Percentiles rank a stretch among this genome's conserved stretches.
These are phyloP conservation scores for Molossus alvarezi DNA, from an alignment of 2,797 vertebrate species.

Conservation along the genomic window DNA sequence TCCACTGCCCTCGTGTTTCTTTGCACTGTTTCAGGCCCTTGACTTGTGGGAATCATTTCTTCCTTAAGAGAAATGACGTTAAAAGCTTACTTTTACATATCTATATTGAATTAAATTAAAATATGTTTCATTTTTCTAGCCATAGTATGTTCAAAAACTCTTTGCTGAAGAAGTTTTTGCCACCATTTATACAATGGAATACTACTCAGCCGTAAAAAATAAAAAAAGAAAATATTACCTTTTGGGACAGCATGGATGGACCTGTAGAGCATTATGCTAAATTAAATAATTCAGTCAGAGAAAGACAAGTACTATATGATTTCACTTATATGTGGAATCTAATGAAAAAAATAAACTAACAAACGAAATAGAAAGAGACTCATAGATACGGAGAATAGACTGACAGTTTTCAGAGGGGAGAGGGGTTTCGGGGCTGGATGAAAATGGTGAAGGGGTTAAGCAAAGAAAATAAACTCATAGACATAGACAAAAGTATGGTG, in stretches of 20 bases:
- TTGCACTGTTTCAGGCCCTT: not conserved
- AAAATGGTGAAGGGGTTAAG: too few relatives aligned
- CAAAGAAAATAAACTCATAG: too few relatives aligned
- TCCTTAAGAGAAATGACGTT: not conserved
- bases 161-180: not conserved
- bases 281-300: not conserved
- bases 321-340: not conserved
- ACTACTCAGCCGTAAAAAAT: not conserved
- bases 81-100: not conserved
- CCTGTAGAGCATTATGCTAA: not conserved
- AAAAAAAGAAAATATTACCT: not conserved
- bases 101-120: not conserved
- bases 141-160: not conserved
- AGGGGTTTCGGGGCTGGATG: too few relatives aligned
- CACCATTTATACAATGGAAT: not conserved
- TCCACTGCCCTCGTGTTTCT: not conserved
- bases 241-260: not conserved
- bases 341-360: not conserved
- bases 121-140: not conserved
- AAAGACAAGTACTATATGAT: not conserved
- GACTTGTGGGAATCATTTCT: not conserved
- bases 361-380: not conserved
- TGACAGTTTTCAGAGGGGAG: too few relatives aligned
- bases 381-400: too few relatives aligned
- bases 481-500: too few relatives aligned